Conservation (phyloP, 2,113 vertebrate genomes). For the Argyrosomus japonicus region DNA sequence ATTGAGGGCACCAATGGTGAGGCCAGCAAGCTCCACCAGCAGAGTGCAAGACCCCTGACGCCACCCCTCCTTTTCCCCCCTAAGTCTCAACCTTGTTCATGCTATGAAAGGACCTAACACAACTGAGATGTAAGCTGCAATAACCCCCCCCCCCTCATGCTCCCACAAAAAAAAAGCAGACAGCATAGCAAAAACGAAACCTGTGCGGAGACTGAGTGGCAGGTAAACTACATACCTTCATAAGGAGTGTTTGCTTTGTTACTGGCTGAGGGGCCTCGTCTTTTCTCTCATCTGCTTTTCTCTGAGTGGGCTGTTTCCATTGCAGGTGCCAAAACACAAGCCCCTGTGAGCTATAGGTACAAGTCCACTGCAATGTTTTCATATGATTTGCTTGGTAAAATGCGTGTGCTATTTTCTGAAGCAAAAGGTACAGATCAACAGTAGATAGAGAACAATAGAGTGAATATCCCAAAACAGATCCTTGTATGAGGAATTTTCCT, state of each 20-base stretch:
- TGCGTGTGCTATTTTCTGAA: conserved; percentile 10
- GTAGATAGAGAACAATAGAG: conserved; percentile 2
- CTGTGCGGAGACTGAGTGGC: conserved; percentile 28
- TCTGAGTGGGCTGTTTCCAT: conserved; percentile 67
- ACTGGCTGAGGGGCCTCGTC: conserved; percentile 56
- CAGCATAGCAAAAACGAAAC: conserved; percentile 65
- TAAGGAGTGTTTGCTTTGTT: conserved; percentile 69
- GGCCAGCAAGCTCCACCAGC: conserved; percentile 86
- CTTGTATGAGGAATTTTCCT: conserved; percentile 55
- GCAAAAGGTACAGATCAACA: conserved; percentile 29
- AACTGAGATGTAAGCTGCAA: conserved; percentile 83
- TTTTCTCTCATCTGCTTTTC: conserved; percentile 71
- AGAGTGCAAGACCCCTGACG: conserved; percentile 87
- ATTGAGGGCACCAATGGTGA: conserved; percentile 88
- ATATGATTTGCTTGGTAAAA: conserved; percentile 60
- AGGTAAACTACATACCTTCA: conserved; percentile 59
- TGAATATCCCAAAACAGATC: background rate
- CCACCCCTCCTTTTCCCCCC: conserved; percentile 68
- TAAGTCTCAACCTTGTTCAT: conserved; percentile 79
- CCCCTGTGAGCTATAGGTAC: conserved; percentile 65
- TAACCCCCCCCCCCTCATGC: conserved; percentile 77
- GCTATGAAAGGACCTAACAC: conserved; percentile 84
- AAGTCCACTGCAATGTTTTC: conserved; percentile 52
- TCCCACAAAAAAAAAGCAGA: conserved; percentile 62
- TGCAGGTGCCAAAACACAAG: conserved; percentile 65